Base-by-base conservation (phyloP, 1,140 invertebrate genomes). In the Tachypleus tridentatus region DNA sequence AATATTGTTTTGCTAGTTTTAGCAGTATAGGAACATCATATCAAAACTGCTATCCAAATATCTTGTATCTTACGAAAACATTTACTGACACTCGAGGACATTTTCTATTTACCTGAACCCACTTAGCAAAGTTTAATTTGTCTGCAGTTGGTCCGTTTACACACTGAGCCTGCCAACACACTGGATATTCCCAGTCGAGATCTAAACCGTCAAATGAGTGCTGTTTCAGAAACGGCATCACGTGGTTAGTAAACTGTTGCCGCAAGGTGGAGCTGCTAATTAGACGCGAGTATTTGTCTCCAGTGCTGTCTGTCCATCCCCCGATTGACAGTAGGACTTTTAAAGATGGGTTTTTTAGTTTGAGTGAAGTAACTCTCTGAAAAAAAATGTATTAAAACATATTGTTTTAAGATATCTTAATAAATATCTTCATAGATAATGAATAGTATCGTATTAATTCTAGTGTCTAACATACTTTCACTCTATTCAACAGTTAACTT, bases 161-260 rank as follows among this genome's bases (percentile, higher is more conserved):
- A 73, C 91, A 95, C 72, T 92, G 86, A 71, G 87, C 90, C 70
- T 93, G 89, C 90, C 90, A 93, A 70, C 91, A 95, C 58, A 86
- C 86, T 0, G 91, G 91, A 75, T 93, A 94, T 73, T 91, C 91
- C 91, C 91, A 95, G 69, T 93, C 91, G 4, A 94, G 70, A 67
- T 91, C 89, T 0, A 95, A 74, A 11, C 91, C 91, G 64, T 86
- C 81, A 72, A 95, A 93, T 51, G 85, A 84, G 67, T 90, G 80
- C 62, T 82, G 80, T 9, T 83, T 80, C 5, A 95, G 72, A 70
- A 89, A 91, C 10, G 81, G 78, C 0, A 87, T 91, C 93, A 0
- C 91, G 91, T 87, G 88, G 61, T 76, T 79, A 59, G 92, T 86
- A 73, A 93, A 91, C 4, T 82, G 78, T 64, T 83, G 80, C 54